These are phyloP conservation scores for Limnodromus scolopaceus DNA, from an alignment of 2,797 vertebrate genomes.

Conservation along the genomic window DNA sequence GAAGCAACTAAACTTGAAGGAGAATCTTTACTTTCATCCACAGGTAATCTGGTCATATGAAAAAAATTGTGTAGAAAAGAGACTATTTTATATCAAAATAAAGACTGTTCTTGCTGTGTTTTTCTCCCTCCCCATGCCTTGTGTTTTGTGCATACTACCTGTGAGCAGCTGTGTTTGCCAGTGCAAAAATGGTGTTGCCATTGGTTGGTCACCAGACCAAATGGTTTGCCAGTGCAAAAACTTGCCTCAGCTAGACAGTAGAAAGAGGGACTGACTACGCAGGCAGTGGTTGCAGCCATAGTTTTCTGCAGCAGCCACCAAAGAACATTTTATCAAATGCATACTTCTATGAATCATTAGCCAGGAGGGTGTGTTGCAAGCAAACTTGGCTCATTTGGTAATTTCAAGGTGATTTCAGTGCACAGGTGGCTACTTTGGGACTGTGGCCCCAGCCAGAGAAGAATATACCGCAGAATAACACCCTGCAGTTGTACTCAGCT, in stretches of 20 bases:
- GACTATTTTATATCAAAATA: neutral
- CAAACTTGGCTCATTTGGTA: neutral
- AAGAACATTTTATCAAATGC: neutral
- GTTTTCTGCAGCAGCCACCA: neutral
- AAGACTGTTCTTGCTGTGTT: neutral
- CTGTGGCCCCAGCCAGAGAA: neutral
- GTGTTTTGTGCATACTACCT: neutral
- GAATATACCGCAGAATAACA: neutral
- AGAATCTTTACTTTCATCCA: constrained; percentile 23
- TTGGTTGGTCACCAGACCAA: neutral
- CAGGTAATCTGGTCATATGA: constrained; percentile 70
- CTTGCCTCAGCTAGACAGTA: neutral
- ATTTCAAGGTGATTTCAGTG: neutral
- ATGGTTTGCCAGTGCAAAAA: neutral
- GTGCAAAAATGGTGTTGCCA: neutral
- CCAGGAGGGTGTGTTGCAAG: neutral
- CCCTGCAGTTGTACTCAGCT: neutral
- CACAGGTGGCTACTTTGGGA: neutral
- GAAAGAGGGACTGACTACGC: neutral
- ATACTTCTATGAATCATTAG: neutral
- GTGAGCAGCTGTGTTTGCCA: neutral
- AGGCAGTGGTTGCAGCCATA: neutral
- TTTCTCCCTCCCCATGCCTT: neutral
- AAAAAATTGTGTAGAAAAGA: neutral
- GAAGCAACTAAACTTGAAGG: constrained; percentile 31